These are phyloP conservation scores for Drosophila mulleri DNA, from an alignment of 2,888 invertebrate genomes.

Conservation along the genomic window DNA sequence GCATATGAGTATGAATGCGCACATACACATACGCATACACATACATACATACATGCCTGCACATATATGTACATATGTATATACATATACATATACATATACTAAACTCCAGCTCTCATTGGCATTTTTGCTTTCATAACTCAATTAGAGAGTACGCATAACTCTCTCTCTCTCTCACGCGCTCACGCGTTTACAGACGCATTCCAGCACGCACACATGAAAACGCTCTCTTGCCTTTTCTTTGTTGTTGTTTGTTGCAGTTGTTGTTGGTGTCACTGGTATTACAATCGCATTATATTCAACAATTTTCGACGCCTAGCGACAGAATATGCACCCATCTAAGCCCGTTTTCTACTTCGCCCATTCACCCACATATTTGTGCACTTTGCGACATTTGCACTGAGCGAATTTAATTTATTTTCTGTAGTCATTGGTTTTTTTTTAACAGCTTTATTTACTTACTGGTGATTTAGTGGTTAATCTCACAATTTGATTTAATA, in stretches of 20 bases:
- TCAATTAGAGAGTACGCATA: constrained; percentile 39
- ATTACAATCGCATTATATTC: constrained; percentile 48
- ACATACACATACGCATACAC: not conserved
- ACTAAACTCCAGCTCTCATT: constrained; percentile 10
- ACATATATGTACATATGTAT: not conserved
- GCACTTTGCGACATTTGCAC: not conserved
- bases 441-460: constrained; percentile 11
- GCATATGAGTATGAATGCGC: not conserved
- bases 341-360: not conserved
- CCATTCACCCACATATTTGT: constrained; percentile 15
- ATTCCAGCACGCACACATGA: constrained; percentile 15
- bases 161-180: not conserved
- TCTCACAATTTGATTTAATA: constrained; percentile 21
- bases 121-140: constrained; percentile 34
- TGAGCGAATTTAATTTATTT: not conserved
- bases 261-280: constrained; percentile 24
- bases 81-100: not conserved
- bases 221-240: constrained; percentile 8
- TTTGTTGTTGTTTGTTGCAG: constrained; percentile 17
- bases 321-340: constrained; percentile 12
- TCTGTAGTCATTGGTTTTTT: not conserved
- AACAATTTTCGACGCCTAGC: constrained; percentile 51
- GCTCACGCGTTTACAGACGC: constrained; percentile 6
- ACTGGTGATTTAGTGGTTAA: constrained; percentile 1
- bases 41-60: not conserved